Evolutionary conservation across 1,140 invertebrate genomes (phyloP), one percentile per base, ranked within the genome.

Genomic region (Hormaphis cornu): DNA sequence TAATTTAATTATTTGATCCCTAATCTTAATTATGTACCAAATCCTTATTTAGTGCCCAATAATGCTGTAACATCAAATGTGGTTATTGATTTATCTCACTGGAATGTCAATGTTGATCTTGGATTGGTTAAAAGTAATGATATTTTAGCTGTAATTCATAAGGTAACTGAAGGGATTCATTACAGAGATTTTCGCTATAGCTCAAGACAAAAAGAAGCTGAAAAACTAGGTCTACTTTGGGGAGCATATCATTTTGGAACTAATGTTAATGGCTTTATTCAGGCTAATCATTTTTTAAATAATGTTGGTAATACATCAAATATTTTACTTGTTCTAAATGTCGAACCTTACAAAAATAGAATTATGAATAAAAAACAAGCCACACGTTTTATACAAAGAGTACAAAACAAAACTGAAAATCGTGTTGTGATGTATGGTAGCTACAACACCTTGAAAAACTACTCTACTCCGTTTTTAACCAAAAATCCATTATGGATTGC

Each of bases 221-320:
- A 53, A 26, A 56, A 69, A 24, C 9, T 58, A 58, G 70, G 70
- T 16, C 22, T 71, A 16, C 30, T 71, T 28, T 71, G 70, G 70
- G 70, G 70, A 22, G 70, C 70, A n/a, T 71, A 71, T 46, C 61
- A 71, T 42, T 69, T 56, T 28, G 70, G 61, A 8, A 42, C 35
- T 26, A 46, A 54, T n/a, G 28, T 9, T 9, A 63, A 71, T 35
- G 37, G 35, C 37, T 61, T 48, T n/a, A 6, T 16, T 1, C 70
- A 71, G 12, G 61, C 70, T 14, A 37, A 63, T 28, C 61, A 71
- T 7, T 71, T 71, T 44, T 37, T 71, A 35, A 54, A 58, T 20
- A 20, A 28, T 3, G 61, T 71, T 14, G 70, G 61, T 4, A 40
- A 69, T 30, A 58, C 52, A 22, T 42, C n/a, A 4, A 26, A 35